Conservation (phyloP, 2,888 invertebrate genomes). For the Pherbina coryleti region DNA sequence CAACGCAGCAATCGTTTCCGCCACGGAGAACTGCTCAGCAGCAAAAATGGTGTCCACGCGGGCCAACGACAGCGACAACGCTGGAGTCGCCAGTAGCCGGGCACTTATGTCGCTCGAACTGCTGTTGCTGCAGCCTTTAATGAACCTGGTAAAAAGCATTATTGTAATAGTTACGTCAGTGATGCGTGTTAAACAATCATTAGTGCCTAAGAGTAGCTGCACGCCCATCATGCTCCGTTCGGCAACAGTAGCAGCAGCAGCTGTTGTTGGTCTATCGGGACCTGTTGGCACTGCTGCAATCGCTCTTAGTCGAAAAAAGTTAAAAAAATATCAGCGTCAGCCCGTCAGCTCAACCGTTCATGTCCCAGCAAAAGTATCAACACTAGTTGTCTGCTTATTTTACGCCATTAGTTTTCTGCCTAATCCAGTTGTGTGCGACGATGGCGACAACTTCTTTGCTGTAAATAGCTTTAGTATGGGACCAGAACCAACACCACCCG, state of each 20-base stretch:
- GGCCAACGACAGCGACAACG: neutral
- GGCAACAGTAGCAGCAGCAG: neutral
- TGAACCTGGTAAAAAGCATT: constrained; percentile 25
- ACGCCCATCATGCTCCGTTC: neutral
- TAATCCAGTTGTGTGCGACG: constrained; percentile 61
- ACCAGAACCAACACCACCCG: constrained; percentile 68
- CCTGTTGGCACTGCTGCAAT: neutral
- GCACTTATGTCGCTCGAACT: constrained; percentile 33
- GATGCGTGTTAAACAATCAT: constrained; percentile 65
- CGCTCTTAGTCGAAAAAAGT: neutral
- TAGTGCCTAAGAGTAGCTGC: constrained; percentile 47
- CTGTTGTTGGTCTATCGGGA: neutral
- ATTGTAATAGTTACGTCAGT: constrained; percentile 45
- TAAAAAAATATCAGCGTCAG: neutral
- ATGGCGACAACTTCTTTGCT: constrained; percentile 66
- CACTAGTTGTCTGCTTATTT: constrained; percentile 56
- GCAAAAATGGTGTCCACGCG: neutral
- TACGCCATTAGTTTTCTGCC: constrained; percentile 58
- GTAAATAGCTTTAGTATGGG: constrained; percentile 65
- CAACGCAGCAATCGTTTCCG: neutral
- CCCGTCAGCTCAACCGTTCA: neutral
- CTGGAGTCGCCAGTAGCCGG: neutral
- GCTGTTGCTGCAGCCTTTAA: constrained; percentile 35
- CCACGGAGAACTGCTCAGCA: neutral
- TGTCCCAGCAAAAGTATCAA: constrained; percentile 37